These are phyloP conservation scores for Agrotis exclamationis DNA, from an alignment of 2,888 invertebrate genomes.

Conservation along the genomic window DNA sequence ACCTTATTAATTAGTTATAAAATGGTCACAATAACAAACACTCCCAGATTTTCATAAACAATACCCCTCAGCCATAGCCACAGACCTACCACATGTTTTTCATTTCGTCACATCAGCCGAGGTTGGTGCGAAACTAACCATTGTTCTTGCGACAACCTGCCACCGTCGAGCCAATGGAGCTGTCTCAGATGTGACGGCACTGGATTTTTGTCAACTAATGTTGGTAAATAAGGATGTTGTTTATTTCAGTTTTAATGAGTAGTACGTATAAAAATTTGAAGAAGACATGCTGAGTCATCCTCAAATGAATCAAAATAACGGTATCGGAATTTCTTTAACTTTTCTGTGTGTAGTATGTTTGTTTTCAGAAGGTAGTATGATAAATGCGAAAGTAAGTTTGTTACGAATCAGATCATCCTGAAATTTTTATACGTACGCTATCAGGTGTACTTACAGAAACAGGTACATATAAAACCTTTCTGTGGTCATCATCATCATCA, in stretches of 20 bases:
- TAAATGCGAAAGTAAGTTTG: no score
- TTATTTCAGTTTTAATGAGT: conserved; percentile 7
- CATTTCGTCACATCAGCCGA: conserved; percentile 44
- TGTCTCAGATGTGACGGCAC: conserved; percentile 40
- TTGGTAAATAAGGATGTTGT: conserved; percentile 8
- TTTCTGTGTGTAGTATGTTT: no score
- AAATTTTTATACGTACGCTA: no score
- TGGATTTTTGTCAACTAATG: conserved; percentile 56
- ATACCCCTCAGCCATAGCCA: not conserved
- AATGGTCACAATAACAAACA: not conserved
- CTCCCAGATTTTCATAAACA: conserved; percentile 12
- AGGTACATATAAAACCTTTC: no score
- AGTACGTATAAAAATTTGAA: no score
- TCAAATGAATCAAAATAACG: no score
- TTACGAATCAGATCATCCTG: no score
- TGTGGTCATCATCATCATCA: no score
- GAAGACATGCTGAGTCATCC: no score
- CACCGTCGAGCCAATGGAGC: conserved; percentile 35
- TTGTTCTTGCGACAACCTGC: conserved; percentile 61
- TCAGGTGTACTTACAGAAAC: no score
- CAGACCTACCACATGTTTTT: conserved; percentile 38
- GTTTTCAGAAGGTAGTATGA: no score
- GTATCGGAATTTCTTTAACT: no score
- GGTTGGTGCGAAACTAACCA: conserved; percentile 48
- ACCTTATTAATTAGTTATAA: not conserved